Conservation (phyloP, 2,888 invertebrate genomes). For the Callyntrura sp. region DNA sequence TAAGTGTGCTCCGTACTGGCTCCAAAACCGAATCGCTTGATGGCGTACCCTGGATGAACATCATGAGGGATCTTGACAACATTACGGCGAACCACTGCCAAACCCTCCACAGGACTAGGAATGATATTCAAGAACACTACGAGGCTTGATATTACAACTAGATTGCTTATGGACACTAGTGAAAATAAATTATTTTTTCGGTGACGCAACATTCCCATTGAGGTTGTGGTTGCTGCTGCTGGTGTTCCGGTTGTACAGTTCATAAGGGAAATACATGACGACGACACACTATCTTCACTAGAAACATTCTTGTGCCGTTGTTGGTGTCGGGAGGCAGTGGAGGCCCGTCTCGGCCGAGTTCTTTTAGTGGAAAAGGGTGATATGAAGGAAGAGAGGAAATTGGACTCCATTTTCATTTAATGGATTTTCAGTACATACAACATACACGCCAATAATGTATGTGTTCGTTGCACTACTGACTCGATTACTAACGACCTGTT, state of each 20-base stretch:
- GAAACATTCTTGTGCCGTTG: not conserved
- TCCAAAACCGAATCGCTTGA: conserved; percentile 90
- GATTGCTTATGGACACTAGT: conserved; percentile 48
- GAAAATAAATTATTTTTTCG: conserved; percentile 47
- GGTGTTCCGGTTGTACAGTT: conserved; percentile 16
- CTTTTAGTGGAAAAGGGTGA: conserved; percentile 54
- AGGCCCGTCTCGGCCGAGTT: conserved; percentile 68
- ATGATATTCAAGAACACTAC: conserved; percentile 68
- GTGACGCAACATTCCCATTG: conserved; percentile 7
- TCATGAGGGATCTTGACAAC: conserved; percentile 93
- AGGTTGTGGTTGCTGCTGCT: not conserved
- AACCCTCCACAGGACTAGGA: conserved; percentile 75
- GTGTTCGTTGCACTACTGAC: not conserved
- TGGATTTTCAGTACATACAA: conserved; percentile 48
- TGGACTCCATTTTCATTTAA: conserved; percentile 59
- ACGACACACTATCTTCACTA: conserved; percentile 9
- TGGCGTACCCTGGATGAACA: conserved; percentile 95
- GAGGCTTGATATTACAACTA: conserved; percentile 67
- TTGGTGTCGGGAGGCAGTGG: not conserved
- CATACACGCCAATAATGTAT: not conserved
- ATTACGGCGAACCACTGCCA: conserved; percentile 83
- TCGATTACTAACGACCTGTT: not conserved
- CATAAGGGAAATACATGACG: not conserved
- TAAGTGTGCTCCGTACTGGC: conserved; percentile 87
- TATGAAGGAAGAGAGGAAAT: conserved; percentile 45